These are phyloP conservation scores for Malurus splendens DNA, from an alignment of 2,797 vertebrate genomes.

Conservation along the genomic window DNA sequence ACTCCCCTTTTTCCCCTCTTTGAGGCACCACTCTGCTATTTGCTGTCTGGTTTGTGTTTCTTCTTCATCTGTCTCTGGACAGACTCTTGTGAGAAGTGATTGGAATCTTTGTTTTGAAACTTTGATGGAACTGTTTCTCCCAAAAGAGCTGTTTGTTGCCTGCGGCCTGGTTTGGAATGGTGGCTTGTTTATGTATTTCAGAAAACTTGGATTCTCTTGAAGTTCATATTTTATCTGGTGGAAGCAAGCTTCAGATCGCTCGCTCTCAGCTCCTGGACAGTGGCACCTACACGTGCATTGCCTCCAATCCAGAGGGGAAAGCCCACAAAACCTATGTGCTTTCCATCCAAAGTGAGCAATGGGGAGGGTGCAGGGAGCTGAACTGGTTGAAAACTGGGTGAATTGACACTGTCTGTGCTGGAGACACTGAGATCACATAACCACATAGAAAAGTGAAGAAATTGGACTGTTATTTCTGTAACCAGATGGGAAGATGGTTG, in stretches of 20 bases:
- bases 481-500: not conserved
- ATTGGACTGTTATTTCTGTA: not conserved
- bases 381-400: not conserved
- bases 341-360: constrained; percentile 82
- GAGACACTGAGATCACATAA: not conserved
- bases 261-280: constrained; percentile 83
- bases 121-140: not conserved
- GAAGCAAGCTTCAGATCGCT: constrained; percentile 88
- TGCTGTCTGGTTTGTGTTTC: not conserved
- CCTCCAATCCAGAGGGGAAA: constrained; percentile 88
- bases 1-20: not conserved
- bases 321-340: constrained; percentile 86
- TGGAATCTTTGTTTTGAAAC: not conserved
- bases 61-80: not conserved
- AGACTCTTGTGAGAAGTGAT: not conserved
- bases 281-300: constrained; percentile 86
- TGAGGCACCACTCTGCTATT: not conserved
- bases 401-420: not conserved
- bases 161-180: not conserved
- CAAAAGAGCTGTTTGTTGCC: not conserved
- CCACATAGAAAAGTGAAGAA: not conserved
- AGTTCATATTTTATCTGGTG: constrained; percentile 90
- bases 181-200: constrained; percentile 44
- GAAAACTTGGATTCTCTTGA: constrained; percentile 87
- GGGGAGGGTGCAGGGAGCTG: not conserved